Evolutionary conservation across 2,888 invertebrate species (phyloP), one percentile per base, ranked within the genome.

Genomic region (Leptothorax acervorum): DNA sequence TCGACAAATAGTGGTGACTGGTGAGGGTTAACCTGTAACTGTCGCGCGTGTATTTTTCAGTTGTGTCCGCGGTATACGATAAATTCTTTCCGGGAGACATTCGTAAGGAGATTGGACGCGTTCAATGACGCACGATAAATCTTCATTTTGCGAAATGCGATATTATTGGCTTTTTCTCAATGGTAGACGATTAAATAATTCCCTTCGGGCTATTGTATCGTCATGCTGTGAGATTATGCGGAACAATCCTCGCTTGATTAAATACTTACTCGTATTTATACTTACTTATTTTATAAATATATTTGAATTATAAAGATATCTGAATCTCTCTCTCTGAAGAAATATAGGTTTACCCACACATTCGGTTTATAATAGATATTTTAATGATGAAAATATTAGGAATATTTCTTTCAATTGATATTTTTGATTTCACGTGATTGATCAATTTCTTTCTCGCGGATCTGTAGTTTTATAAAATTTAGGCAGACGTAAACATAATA

Each of bases 81-180:
- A 48, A 62, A 75, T 62, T 12, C 15, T 62, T 51, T 23, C 6
- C 18, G 42, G 8, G 28, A 66, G 18, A 78, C 12, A 66, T 42
- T 28, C 12, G 28, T 57, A 66, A 78, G 28, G 42, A 78, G 35
- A 66, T 78, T 78, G n/a, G n/a, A 55, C 31, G n/a, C 28, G 53
- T 66, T 28, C 18, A 66, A 78, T 78, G 66, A 55, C 23, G 28
- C 42, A n/a, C n/a, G 63, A 66, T 75, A 74, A 82, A 82, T 74
- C 74, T 74, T 65, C 15, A 74, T 82, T 66, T 31, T 55, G 48
- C 31, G 35, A 63, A 74, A 65, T 63, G 35, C 28, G 31, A 63
- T 55, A 62, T 82, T 82, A 82, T 63, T 82, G 42, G 53, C 3
- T 53, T 51, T 51, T 55, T 48, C 12, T 5, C 35, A 73, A 73